Conservation (phyloP, 2,113 vertebrate species). For the Anseranas semipalmata region DNA sequence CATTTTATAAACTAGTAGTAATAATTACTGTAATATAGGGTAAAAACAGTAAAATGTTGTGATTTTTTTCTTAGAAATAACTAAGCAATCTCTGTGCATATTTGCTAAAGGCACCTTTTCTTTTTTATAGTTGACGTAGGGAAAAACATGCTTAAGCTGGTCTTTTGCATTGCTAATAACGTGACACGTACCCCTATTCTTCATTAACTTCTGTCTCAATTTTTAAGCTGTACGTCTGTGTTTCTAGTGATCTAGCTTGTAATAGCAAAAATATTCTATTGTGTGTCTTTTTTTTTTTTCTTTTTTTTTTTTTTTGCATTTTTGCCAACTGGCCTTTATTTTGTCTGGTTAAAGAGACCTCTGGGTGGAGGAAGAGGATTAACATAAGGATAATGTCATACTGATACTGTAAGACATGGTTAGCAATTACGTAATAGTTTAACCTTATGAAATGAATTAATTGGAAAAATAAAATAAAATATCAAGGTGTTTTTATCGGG, state of each 20-base stretch:
- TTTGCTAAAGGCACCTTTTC: conserved; percentile 76
- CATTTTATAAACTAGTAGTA: conserved; percentile 75
- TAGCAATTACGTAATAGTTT: neutral
- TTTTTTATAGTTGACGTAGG: conserved; percentile 74
- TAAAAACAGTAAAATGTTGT: conserved; percentile 64
- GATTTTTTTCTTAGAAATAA: conserved; percentile 67
- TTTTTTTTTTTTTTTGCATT: conserved; percentile 1
- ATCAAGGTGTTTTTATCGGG: neutral
- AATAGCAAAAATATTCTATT: conserved; percentile 64
- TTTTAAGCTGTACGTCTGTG: conserved; percentile 71
- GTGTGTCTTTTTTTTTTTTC: conserved; percentile 44
- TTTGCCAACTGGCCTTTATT: conserved; percentile 55
- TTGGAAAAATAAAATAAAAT: neutral
- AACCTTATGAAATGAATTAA: neutral
- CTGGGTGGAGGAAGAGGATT: neutral
- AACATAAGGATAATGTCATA: conserved; percentile 23
- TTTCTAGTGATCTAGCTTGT: conserved; percentile 72
- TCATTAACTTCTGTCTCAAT: conserved; percentile 74
- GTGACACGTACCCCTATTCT: conserved; percentile 60
- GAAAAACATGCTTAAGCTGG: conserved; percentile 90
- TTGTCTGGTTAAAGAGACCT: conserved; percentile 34
- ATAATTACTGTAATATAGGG: conserved; percentile 75
- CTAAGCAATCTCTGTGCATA: conserved; percentile 75
- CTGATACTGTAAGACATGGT: neutral
- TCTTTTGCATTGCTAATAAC: conserved; percentile 88